These are phyloP conservation scores for Argyrosomus regius DNA, from an alignment of 2,797 vertebrate species.

Conservation along the genomic window DNA sequence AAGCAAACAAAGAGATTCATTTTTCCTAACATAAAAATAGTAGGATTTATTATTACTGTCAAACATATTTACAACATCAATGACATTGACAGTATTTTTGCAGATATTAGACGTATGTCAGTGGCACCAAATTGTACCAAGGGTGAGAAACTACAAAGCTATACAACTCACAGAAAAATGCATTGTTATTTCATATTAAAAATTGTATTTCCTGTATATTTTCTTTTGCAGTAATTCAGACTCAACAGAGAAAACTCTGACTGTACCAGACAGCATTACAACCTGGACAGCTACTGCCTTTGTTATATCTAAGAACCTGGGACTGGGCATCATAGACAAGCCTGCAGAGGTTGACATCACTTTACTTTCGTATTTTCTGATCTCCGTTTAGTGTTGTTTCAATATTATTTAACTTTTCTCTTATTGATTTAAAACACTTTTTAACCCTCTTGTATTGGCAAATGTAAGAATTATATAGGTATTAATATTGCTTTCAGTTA, in stretches of 20 bases:
- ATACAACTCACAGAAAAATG: too few relatives aligned
- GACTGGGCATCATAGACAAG: conserved; percentile 85
- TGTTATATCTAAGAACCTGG: conserved; percentile 88
- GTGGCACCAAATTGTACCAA: too few relatives aligned
- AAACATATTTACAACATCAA: not conserved
- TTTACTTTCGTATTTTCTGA: not conserved
- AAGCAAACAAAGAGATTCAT: not conserved
- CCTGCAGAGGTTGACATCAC: conserved; percentile 85
- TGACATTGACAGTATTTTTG: not conserved
- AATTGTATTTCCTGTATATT: not conserved
- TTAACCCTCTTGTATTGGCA: too few relatives aligned
- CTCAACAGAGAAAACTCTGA: conserved; percentile 72
- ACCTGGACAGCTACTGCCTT: conserved; percentile 92
- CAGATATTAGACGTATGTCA: too few relatives aligned
- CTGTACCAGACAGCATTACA: conserved; percentile 92
- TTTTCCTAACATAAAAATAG: not conserved
- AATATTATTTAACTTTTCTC: not conserved
- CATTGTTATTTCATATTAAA: not conserved
- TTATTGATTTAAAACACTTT: not conserved
- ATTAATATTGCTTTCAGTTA: not conserved
- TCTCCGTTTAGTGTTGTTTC: not conserved
- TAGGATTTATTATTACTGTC: not conserved
- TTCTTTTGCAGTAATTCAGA: conserved; percentile 74
- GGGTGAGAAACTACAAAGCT: too few relatives aligned
- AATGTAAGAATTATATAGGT: not conserved